Evolutionary conservation across 2,113 vertebrate genomes (phyloP), one percentile per base, ranked within the genome.

Genomic region (Crotalus viridis): DNA sequence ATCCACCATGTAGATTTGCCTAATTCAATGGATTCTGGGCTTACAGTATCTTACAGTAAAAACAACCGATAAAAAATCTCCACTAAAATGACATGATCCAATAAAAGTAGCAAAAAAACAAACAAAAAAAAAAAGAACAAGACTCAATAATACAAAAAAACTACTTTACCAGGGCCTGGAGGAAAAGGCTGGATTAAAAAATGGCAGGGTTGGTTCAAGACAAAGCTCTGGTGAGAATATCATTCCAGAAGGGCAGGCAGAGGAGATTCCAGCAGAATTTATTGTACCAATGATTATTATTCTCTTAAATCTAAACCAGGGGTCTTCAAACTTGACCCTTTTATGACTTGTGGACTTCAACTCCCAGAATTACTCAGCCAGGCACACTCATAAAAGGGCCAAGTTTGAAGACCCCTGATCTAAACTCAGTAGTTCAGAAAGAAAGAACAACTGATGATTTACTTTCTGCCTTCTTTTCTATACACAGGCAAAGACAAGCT

Each of bases 401-500:
- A 51, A 51, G 8, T 51, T 51, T 51, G 48, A 51, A 51, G 8
- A 51, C 48, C 48, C 48, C 48, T 51, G 48, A 10, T 9, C 8
- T 51, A 51, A 89, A 46, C 24, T 21, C 4, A 15, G 19, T 17
- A 9, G 24, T 87, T 33, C 56, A 17, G 19, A 10, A 59, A 51
- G 46, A 81, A 33, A 52, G 57, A 26, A 0, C 0, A 0, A 19
- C 6, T 0, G 0, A 0, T 28, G 39, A 2, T 1, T 1, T 85
- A 52, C 59, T 89, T 89, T 81, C 2, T 10, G 7, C 12, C 56
- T 15, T 92, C 6, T 59, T 92, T 91, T 85, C 93, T 24, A 19
- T 24, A 0, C 33, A 43, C 97, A 98, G 98, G 96, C 92, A 95
- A 95, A 74, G 59, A 94, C 21, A 90, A 92, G 15, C 88, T 98